Evolutionary conservation across 2,113 vertebrate genomes (phyloP).

Genomic region (Tringa solitaria): DNA sequence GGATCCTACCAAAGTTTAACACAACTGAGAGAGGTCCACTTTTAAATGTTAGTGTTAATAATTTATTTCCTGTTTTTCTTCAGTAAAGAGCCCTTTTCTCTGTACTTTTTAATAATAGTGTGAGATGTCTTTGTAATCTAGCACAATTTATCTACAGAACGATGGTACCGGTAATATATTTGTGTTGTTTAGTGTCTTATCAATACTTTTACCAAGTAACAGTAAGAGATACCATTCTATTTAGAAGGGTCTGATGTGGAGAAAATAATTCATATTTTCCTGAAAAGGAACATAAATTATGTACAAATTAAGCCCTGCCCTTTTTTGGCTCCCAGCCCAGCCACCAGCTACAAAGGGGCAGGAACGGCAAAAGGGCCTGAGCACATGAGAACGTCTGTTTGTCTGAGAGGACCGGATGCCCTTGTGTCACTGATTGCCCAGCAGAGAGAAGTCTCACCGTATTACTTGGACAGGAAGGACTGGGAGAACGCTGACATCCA

Average conservation of each 20-base stretch:
- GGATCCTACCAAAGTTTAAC: not conserved
- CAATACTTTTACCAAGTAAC: not conserved
- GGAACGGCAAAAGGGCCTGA: not conserved
- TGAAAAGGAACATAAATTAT: not conserved
- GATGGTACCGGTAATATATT: not conserved
- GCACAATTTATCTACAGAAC: not conserved
- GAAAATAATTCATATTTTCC: not conserved
- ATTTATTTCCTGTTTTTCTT: not conserved
- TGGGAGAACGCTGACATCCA: not conserved
- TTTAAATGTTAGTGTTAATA: not conserved
- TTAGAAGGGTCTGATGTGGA: not conserved
- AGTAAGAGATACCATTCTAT: not conserved
- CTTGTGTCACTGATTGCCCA: not conserved
- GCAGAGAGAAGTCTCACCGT: not conserved
- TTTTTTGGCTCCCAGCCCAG: constrained; percentile 22
- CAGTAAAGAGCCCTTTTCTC: not conserved
- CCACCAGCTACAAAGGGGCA: not conserved
- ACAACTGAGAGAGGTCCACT: not conserved
- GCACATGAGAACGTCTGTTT: not conserved
- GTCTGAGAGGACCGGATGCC: not conserved
- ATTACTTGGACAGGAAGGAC: not conserved
- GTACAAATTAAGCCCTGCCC: constrained; percentile 43
- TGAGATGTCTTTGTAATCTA: not conserved
- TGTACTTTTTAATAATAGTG: not conserved
- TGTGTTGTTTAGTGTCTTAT: not conserved